Conservation (phyloP, 2,797 vertebrate species). For the Halcyon badia region DNA sequence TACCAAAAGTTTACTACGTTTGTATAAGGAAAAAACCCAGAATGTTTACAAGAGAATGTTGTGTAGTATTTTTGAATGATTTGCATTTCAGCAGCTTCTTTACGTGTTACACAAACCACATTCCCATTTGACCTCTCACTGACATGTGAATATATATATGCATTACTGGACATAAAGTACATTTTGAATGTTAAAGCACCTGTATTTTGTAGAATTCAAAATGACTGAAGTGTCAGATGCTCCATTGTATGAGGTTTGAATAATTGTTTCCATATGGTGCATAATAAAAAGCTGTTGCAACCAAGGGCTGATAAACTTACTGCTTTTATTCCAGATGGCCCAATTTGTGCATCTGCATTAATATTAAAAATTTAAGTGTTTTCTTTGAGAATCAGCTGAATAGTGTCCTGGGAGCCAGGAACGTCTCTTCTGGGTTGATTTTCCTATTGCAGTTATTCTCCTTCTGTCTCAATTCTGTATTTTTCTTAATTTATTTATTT, state of each 20-base stretch:
- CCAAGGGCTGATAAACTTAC: constrained; percentile 10
- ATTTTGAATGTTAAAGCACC: neutral
- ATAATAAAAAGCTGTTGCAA: constrained; percentile 17
- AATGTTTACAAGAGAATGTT: neutral
- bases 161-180: neutral
- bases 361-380: constrained; percentile 53
- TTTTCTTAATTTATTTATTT: neutral
- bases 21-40: neutral
- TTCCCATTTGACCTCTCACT: neutral
- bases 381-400: constrained; percentile 44
- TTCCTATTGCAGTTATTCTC: neutral
- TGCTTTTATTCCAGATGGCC: constrained; percentile 38
- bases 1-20: neutral
- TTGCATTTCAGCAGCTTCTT: neutral
- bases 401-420: neutral
- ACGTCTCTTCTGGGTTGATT: neutral
- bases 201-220: neutral
- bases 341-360: constrained; percentile 39
- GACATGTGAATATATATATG: neutral
- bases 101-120: neutral
- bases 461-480: neutral
- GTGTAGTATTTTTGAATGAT: neutral
- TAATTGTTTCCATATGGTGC: constrained; percentile 28
- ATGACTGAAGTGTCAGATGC: neutral
- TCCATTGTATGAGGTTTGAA: neutral